phyloP scores from a whole-genome alignment of 2,888 invertebrate genomes.

The Osmoderma eremita region DNA sequence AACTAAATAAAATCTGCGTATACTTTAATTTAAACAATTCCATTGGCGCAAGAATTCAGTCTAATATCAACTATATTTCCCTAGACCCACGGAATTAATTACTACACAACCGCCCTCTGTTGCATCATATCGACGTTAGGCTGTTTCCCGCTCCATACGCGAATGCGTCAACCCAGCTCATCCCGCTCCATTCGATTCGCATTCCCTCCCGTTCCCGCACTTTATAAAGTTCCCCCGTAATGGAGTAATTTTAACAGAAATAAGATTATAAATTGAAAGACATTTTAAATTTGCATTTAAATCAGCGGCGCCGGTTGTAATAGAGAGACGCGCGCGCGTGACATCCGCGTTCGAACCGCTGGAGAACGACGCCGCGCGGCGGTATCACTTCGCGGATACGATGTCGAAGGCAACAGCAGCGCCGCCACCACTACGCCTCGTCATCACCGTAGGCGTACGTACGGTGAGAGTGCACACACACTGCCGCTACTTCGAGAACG shows the following conservation, averaged over 20 bases:
- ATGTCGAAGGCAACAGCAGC: conserved; percentile 56
- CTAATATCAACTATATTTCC: too few species aligned
- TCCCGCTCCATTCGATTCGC: conserved; percentile 8
- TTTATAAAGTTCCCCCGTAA: conserved; percentile 54
- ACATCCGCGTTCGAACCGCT: background rate
- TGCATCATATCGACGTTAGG: too few species aligned
- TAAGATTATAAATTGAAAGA: conserved; percentile 65
- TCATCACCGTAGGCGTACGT: conserved; percentile 28
- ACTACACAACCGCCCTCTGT: too few species aligned
- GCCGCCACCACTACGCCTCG: conserved; percentile 49
- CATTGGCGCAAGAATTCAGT: too few species aligned
- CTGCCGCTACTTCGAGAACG: conserved; percentile 42
- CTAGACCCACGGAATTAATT: too few species aligned
- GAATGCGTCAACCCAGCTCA: conserved; percentile 7
- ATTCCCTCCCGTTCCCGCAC: background rate
- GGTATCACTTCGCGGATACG: background rate
- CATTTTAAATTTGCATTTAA: conserved; percentile 64
- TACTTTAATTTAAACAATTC: too few species aligned
- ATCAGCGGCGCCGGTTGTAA: conserved; percentile 55
- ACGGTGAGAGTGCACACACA: conserved; percentile 38
- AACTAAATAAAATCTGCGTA: too few species aligned
- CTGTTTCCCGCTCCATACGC: background rate
- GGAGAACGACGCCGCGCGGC: background rate
- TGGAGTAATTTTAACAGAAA: conserved; percentile 64
- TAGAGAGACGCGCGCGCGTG: conserved; percentile 30